A percentile compares a stretch with the other conserved stretches of the same genome.
Conservation (phyloP, 1,140 invertebrate species). For the Scaptomyza montana region DNA sequence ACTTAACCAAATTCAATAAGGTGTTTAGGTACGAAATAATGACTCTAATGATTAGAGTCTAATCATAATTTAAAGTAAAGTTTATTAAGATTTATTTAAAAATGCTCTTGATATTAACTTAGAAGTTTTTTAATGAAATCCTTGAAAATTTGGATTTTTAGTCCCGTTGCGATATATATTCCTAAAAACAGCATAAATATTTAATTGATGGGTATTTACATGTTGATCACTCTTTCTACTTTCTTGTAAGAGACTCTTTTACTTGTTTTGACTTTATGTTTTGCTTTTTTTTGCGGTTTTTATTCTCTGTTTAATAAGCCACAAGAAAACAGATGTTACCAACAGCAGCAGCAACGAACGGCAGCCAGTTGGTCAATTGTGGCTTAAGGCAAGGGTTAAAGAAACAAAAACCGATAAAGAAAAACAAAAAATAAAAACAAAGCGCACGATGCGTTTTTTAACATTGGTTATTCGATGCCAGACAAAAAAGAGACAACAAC, state of each 20-base stretch:
- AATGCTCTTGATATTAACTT: no score
- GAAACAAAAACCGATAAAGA: background rate
- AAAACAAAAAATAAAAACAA: background rate
- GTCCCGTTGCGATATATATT: no score
- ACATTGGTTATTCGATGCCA: constrained; percentile 37
- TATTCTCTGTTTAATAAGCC: constrained; percentile 21
- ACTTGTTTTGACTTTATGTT: constrained; percentile 4
- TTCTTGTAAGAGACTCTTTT: background rate
- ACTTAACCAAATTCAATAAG: no score
- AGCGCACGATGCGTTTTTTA: constrained; percentile 15
- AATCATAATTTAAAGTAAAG: no score
- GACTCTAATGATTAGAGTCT: no score
- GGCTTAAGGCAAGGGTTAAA: constrained; percentile 45
- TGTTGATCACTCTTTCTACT: background rate
- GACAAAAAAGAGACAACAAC: constrained; percentile 6
- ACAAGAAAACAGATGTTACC: constrained; percentile 50
- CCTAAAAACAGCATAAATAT: background rate
- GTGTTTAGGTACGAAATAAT: no score
- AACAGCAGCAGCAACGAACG: constrained; percentile 12
- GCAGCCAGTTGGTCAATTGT: constrained; percentile 48
- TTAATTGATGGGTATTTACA: background rate
- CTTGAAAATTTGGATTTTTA: no score
- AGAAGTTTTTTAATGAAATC: no score
- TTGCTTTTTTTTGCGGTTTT: background rate
- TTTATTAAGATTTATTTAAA: no score